These are phyloP conservation scores for Steinernema feltiae DNA, from an alignment of 1,140 invertebrate genomes.

Conservation along the genomic window DNA sequence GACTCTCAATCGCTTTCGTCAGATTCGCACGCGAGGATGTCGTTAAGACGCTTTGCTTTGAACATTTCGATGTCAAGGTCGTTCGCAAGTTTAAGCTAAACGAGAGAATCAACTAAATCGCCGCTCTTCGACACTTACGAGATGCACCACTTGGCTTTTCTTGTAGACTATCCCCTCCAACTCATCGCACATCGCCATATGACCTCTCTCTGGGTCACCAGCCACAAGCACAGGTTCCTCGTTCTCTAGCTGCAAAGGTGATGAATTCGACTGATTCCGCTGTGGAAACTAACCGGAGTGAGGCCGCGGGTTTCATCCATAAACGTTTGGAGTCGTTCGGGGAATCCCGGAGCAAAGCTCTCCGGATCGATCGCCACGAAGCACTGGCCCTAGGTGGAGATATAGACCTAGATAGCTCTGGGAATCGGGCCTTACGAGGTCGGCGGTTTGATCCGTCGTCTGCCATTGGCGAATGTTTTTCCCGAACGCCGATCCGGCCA, in stretches of 20 bases:
- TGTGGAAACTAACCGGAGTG: slow-evolving; percentile 55
- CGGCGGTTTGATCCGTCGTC: slow-evolving; percentile 64
- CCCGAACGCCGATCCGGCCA: slow-evolving; percentile 60
- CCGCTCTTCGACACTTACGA: slow-evolving; percentile 52
- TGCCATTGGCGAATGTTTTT: slow-evolving; percentile 72
- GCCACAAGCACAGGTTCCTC: slow-evolving; percentile 70
- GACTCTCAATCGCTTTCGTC: neutral
- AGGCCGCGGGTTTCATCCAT: slow-evolving; percentile 59
- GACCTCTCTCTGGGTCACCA: slow-evolving; percentile 74
- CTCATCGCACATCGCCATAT: slow-evolving; percentile 67
- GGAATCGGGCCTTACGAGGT: slow-evolving; percentile 63
- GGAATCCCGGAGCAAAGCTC: slow-evolving; percentile 73
- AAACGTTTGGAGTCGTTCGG: slow-evolving; percentile 67
- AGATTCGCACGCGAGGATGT: neutral
- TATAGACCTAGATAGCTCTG: neutral
- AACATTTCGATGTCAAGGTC: slow-evolving; percentile 24
- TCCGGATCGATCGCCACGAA: slow-evolving; percentile 79
- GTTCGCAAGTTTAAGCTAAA: slow-evolving; percentile 19
- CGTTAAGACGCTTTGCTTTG: slow-evolving; percentile 7
- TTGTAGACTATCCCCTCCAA: slow-evolving; percentile 74
- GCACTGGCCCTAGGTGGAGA: slow-evolving; percentile 67
- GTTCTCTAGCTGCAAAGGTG: slow-evolving; percentile 63
- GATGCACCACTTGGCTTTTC: slow-evolving; percentile 67
- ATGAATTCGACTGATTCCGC: neutral
- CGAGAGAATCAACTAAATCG: neutral